Conservation (phyloP, 2,797 vertebrate species). For the Strix occidentalis region DNA sequence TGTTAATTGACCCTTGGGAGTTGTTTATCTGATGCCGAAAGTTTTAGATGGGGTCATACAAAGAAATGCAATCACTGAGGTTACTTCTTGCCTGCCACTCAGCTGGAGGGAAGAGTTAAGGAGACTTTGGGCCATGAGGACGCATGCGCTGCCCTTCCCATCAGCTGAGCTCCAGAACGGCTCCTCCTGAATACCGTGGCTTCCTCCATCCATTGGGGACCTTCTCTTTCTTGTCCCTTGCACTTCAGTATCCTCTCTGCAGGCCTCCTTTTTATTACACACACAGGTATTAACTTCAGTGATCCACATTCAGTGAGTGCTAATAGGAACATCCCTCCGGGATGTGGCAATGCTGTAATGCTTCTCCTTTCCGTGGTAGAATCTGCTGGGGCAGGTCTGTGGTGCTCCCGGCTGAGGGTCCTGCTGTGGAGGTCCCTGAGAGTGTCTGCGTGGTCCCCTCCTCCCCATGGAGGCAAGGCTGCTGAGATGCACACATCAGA, state of each 20-base stretch:
- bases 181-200: background rate
- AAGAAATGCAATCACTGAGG: constrained; percentile 56
- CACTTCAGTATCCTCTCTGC: background rate
- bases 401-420: background rate
- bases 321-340: background rate
- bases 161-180: background rate
- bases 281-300: background rate
- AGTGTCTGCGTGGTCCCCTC: background rate
- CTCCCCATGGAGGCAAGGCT: background rate
- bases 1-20: constrained; percentile 84
- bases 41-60: constrained; percentile 66
- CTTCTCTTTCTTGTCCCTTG: background rate
- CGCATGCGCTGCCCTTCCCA: background rate
- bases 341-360: background rate
- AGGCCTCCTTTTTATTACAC: background rate
- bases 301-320: background rate
- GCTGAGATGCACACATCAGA: background rate
- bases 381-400: background rate
- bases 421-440: background rate
- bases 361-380: background rate
- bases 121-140: background rate
- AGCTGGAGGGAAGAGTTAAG: background rate
- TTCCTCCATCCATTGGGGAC: background rate
- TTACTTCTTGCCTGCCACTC: constrained; percentile 41
- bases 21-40: constrained; percentile 72